Evolutionary conservation across 1,140 invertebrate species (phyloP).

Genomic region (Leptestheria dahalacensis): DNA sequence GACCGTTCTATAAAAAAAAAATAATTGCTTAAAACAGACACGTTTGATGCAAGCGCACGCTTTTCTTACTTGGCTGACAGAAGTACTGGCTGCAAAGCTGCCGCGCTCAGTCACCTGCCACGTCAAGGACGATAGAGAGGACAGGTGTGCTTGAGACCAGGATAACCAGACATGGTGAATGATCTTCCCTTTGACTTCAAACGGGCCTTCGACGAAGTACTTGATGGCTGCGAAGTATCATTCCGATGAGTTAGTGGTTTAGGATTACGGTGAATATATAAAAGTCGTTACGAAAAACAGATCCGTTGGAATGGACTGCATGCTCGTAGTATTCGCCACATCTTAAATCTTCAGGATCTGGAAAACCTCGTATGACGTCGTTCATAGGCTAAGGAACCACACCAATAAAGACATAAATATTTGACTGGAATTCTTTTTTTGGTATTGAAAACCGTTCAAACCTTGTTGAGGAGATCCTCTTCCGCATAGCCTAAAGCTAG

Average conservation of each 20-base stretch:
- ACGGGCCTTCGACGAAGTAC: background rate
- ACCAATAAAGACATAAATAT: no score
- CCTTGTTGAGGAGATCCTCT: slow-evolving; percentile 40
- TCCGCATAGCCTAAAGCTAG: slow-evolving; percentile 45
- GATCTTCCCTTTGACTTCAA: background rate
- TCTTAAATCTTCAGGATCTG: background rate
- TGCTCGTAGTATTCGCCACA: slow-evolving; percentile 4
- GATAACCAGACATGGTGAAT: background rate
- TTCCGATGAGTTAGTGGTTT: no score
- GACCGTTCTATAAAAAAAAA: no score
- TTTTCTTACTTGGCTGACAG: background rate
- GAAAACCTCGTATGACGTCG: background rate
- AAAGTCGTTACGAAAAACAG: background rate
- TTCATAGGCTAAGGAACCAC: background rate
- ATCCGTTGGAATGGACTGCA: background rate
- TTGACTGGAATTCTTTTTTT: no score
- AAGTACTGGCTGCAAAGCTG: background rate
- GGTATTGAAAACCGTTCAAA: no score
- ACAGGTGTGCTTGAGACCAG: background rate
- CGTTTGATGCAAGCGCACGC: no score
- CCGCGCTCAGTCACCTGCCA: background rate
- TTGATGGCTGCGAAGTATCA: background rate
- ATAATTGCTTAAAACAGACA: no score
- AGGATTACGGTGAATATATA: background rate
- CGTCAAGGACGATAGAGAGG: background rate